phyloP scores from a whole-genome alignment of 1,140 invertebrate genomes.

The Ditylenchus dipsaci region DNA sequence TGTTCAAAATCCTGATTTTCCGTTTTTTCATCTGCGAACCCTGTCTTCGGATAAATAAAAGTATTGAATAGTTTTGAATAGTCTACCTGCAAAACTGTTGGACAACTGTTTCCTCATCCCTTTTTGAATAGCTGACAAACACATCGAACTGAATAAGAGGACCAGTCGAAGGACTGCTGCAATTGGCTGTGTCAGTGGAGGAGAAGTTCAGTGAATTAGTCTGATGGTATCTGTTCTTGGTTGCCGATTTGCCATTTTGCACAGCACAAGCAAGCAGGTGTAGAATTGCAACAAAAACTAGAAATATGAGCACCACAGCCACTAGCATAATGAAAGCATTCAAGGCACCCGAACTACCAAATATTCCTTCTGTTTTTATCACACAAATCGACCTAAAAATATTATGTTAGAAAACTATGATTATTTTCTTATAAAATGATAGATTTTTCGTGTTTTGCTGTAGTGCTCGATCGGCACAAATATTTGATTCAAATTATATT shows the following conservation, averaged over 20 bases:
- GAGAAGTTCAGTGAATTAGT: constrained; percentile 42
- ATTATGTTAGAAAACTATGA: neutral
- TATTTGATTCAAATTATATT: no score
- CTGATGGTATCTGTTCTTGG: constrained; percentile 44
- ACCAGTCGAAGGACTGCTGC: constrained; percentile 22
- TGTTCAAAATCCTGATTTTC: no score
- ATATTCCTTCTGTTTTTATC: constrained; percentile 17
- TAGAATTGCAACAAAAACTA: neutral
- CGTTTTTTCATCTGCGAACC: no score
- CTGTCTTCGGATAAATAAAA: no score
- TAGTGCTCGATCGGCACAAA: no score
- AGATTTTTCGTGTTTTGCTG: no score
- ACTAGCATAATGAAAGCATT: constrained; percentile 22
- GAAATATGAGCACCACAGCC: neutral
- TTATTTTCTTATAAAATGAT: no score
- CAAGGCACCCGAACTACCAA: constrained; percentile 8
- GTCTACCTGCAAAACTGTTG: constrained; percentile 38
- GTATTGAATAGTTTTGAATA: neutral
- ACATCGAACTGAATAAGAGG: constrained; percentile 44
- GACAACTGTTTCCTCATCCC: constrained; percentile 44
- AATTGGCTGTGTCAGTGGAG: constrained; percentile 35
- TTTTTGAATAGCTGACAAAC: constrained; percentile 48
- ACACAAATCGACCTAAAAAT: constrained; percentile 27
- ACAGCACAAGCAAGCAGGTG: neutral
- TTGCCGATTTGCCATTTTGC: neutral